Percentiles rank a stretch among this genome's conserved stretches.
These are phyloP conservation scores for Alcis repandata DNA, from an alignment of 2,888 invertebrate species.

Conservation along the genomic window DNA sequence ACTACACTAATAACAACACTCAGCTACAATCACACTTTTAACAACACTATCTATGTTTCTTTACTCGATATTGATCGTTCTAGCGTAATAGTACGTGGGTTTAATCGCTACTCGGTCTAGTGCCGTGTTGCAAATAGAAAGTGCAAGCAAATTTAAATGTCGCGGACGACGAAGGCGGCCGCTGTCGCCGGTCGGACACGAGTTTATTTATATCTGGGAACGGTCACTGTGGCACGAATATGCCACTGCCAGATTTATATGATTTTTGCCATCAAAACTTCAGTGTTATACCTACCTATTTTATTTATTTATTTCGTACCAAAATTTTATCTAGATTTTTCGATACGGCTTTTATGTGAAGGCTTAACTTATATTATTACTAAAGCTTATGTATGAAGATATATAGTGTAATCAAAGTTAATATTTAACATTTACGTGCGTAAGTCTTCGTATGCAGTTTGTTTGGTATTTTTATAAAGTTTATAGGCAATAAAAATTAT, in stretches of 20 bases:
- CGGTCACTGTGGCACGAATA: constrained; percentile 69
- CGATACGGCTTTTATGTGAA: not conserved
- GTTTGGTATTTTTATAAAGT: constrained; percentile 36
- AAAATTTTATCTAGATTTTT: not conserved
- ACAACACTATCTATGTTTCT: constrained; percentile 9
- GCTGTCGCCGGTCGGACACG: constrained; percentile 51
- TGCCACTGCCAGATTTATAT: constrained; percentile 69
- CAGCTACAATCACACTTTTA: constrained; percentile 28
- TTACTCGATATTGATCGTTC: constrained; percentile 23
- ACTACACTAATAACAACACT: constrained; percentile 54
- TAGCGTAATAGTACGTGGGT: constrained; percentile 10
- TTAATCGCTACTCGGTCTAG: constrained; percentile 57
- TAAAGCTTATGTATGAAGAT: too few species aligned
- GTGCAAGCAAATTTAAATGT: constrained; percentile 79
- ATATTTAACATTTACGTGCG: not conserved
- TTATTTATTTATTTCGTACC: not conserved
- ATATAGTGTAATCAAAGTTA: not conserved
- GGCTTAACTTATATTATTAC: not conserved
- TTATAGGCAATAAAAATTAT: constrained; percentile 40
- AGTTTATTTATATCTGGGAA: constrained; percentile 71
- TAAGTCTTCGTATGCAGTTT: not conserved
- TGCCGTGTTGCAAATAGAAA: constrained; percentile 75
- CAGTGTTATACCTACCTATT: not conserved
- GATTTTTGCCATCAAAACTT: constrained; percentile 54
- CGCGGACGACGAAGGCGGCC: constrained; percentile 58